Evolutionary conservation across 2,113 vertebrate genomes (phyloP).

Genomic region (Ondatra zibethicus): DNA sequence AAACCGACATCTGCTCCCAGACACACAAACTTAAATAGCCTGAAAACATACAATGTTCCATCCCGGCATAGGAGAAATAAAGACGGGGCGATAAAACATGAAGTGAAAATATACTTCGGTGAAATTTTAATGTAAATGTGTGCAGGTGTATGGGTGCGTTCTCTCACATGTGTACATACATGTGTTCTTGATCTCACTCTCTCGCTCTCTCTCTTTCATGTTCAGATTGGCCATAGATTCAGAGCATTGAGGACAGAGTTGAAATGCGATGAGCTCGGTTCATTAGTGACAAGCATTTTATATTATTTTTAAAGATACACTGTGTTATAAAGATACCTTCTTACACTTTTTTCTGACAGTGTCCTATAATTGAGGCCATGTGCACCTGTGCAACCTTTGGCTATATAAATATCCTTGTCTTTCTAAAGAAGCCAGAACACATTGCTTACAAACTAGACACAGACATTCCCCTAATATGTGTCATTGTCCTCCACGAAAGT

Average conservation of each 20-base stretch:
- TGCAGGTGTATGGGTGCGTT: not conserved
- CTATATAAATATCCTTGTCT: not conserved
- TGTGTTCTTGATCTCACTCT: not conserved
- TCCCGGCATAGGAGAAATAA: constrained; percentile 53
- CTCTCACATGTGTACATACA: rapidly evolving
- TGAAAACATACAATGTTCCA: constrained; percentile 1
- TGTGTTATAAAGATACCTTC: constrained; percentile 29
- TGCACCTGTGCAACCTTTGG: not conserved
- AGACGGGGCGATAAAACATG: not conserved
- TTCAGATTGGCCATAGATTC: not conserved
- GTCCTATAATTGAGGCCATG: not conserved
- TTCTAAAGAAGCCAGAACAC: not conserved
- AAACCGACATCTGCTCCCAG: constrained; percentile 72
- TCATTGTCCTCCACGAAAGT: not conserved
- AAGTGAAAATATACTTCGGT: constrained; percentile 35
- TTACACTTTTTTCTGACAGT: not conserved
- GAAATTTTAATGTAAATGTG: constrained; percentile 57
- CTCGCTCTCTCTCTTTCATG: not conserved
- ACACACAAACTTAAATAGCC: constrained; percentile 61
- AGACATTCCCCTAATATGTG: not conserved
- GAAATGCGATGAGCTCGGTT: not conserved
- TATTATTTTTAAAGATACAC: constrained; percentile 53
- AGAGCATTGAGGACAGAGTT: not conserved
- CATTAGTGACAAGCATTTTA: not conserved
- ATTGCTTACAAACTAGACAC: not conserved